These are phyloP conservation scores for Uloborus diversus DNA, from an alignment of 1,140 invertebrate species.

Conservation along the genomic window DNA sequence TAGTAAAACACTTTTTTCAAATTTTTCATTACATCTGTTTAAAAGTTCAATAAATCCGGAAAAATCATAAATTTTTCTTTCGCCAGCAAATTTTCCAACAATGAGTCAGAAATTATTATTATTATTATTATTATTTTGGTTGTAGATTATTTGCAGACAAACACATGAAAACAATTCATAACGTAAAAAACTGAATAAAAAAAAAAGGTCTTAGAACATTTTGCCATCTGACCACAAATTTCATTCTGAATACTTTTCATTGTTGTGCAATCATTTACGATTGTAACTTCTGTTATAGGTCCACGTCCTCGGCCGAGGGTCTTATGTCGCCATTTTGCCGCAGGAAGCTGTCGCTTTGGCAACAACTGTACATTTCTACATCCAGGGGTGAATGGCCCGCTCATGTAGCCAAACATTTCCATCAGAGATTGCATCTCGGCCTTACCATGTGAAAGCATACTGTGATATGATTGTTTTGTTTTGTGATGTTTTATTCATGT, in stretches of 20 bases:
- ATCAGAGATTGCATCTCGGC: too few relatives aligned
- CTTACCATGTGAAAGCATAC: too few relatives aligned
- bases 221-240: not conserved
- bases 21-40: too few relatives aligned
- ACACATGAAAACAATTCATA: too few relatives aligned
- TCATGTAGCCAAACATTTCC: too few relatives aligned
- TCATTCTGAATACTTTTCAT: not conserved
- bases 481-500: too few relatives aligned
- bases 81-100: too few relatives aligned
- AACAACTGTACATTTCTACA: slow-evolving; percentile 81
- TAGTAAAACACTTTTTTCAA: too few relatives aligned
- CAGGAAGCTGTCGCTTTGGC: slow-evolving; percentile 78
- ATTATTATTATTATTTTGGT: not conserved
- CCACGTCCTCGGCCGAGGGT: slow-evolving; percentile 60
- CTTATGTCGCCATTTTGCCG: slow-evolving; percentile 77
- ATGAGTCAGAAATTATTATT: not conserved
- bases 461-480: too few relatives aligned
- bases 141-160: too few relatives aligned
- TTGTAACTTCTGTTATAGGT: slow-evolving; percentile 4
- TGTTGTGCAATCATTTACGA: not conserved
- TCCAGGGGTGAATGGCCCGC: slow-evolving; percentile 68
- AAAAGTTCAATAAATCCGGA: too few relatives aligned
- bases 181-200: not conserved
- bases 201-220: not conserved
- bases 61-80: too few relatives aligned